Conservation (phyloP, 2,797 vertebrate species). For the Pseudochirops cupreus region DNA sequence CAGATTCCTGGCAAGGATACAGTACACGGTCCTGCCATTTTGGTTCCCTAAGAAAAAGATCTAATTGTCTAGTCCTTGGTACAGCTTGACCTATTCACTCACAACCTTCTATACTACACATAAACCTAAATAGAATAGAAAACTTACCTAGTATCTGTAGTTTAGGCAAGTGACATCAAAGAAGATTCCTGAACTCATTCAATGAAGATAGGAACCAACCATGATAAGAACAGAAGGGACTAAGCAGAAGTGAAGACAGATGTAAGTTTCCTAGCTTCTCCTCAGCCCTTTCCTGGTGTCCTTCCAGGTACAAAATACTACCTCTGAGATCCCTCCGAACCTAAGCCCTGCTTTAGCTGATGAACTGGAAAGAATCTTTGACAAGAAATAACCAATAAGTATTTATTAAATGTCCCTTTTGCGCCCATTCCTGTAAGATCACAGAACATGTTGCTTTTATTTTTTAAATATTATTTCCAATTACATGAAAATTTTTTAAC, state of each 20-base stretch:
- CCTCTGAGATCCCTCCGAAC: background rate
- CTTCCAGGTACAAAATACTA: background rate
- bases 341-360: conserved; percentile 18
- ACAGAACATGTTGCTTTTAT: background rate
- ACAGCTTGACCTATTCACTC: background rate
- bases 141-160: background rate
- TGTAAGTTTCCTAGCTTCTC: background rate
- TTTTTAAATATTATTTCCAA: background rate
- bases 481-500: background rate
- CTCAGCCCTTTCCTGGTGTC: background rate
- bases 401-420: conserved; percentile 21
- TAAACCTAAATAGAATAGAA: background rate
- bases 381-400: background rate
- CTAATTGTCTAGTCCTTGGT: background rate
- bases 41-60: background rate
- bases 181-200: background rate
- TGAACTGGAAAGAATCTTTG: background rate
- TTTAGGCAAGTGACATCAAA: background rate
- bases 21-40: background rate
- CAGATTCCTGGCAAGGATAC: background rate
- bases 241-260: background rate
- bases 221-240: background rate
- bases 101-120: background rate
- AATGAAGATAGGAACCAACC: background rate
- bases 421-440: background rate